Conservation (phyloP, 2,797 vertebrate species). For the Enoplosus armatus region DNA sequence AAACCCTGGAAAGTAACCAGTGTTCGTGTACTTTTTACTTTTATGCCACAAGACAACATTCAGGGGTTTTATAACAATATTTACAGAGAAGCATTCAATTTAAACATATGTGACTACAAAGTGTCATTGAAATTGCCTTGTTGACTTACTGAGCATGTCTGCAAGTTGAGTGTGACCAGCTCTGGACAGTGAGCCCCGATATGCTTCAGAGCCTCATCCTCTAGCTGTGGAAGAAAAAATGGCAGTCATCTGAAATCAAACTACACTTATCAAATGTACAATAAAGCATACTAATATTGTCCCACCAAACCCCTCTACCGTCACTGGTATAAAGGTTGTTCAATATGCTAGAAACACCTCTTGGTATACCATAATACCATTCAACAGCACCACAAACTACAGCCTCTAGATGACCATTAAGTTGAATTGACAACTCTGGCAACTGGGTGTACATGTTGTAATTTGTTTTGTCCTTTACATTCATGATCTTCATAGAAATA, state of each 20-base stretch:
- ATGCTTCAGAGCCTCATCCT: constrained; percentile 97
- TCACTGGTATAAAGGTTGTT: background rate
- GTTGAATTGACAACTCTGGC: background rate
- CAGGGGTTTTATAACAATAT: background rate
- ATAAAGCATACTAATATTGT: background rate
- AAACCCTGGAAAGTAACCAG: background rate
- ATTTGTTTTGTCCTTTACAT: background rate
- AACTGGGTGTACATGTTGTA: background rate
- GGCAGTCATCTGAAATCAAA: constrained; percentile 7
- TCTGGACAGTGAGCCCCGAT: constrained; percentile 96
- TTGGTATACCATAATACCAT: background rate
- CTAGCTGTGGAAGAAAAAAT: constrained; percentile 84
- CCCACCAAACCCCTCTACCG: background rate
- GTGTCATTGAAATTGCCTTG: background rate
- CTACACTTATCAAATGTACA: background rate
- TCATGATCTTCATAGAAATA: background rate
- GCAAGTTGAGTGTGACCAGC: constrained; percentile 95
- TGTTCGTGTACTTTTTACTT: background rate
- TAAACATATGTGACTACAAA: background rate
- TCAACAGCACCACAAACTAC: background rate
- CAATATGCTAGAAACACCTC: background rate
- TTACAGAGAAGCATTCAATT: background rate
- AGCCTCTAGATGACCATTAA: background rate
- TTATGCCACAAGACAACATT: background rate
- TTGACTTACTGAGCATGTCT: constrained; percentile 94